These are phyloP conservation scores for Macrophya annulata DNA, from an alignment of 2,888 invertebrate species.

Conservation along the genomic window DNA sequence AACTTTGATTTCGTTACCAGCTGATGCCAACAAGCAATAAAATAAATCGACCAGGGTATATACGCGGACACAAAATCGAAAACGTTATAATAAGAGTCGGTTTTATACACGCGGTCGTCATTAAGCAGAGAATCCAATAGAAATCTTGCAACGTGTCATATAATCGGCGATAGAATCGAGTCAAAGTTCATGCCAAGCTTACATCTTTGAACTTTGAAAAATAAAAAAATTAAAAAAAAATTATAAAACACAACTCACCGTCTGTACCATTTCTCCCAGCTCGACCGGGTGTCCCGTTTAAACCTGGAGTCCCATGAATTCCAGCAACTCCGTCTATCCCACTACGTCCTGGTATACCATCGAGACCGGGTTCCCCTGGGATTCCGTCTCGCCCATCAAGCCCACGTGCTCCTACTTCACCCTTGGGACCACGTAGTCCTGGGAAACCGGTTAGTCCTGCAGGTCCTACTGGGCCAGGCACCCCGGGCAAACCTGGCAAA, in stretches of 20 bases:
- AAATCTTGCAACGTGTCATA: not conserved
- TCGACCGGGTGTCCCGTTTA: conserved; percentile 86
- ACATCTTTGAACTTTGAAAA: not conserved
- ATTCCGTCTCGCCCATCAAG: conserved; percentile 94
- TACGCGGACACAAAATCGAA: not conserved
- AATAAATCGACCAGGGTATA: conserved; percentile 25
- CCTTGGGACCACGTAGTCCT: conserved; percentile 81
- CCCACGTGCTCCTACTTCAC: conserved; percentile 86
- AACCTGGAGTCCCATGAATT: conserved; percentile 88
- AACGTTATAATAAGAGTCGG: conserved; percentile 15
- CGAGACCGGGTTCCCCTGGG: conserved; percentile 94
- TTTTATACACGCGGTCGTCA: not conserved
- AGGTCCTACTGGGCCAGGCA: conserved; percentile 86
- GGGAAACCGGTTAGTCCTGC: conserved; percentile 84
- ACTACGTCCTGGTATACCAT: conserved; percentile 92
- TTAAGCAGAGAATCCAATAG: not conserved
- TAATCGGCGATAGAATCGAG: conserved; percentile 20
- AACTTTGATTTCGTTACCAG: conserved; percentile 6
- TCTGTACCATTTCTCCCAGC: conserved; percentile 88
- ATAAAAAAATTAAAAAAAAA: not conserved
- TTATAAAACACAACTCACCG: conserved; percentile 78
- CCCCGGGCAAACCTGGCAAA: conserved; percentile 83
- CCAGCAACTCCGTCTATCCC: conserved; percentile 90
- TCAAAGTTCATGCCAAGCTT: no score
- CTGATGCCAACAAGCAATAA: conserved; percentile 40